Conservation (phyloP, 2,888 invertebrate species). For the Ptilodon capucinus region DNA sequence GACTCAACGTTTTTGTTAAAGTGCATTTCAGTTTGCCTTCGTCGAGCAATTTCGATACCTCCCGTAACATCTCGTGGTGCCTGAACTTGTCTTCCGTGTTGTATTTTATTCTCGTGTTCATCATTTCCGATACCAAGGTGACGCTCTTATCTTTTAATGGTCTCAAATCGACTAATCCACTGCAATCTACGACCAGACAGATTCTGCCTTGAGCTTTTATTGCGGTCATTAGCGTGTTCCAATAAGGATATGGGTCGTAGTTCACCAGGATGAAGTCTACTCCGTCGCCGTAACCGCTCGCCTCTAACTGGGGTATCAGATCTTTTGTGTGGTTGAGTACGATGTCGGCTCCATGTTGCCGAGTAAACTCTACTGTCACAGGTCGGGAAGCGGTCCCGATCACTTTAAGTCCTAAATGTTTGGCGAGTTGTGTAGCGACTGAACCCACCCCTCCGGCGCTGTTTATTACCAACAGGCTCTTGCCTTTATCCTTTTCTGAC, state of each 20-base stretch:
- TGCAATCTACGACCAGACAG: slow-evolving; percentile 67
- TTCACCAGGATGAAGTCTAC: slow-evolving; percentile 69
- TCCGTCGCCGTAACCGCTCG: slow-evolving; percentile 53
- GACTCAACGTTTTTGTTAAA: slow-evolving; percentile 58
- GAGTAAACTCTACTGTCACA: slow-evolving; percentile 56
- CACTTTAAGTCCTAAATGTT: slow-evolving; percentile 60
- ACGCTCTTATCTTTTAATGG: slow-evolving; percentile 68
- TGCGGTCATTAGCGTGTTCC: slow-evolving; percentile 61
- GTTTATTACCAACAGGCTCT: slow-evolving; percentile 64
- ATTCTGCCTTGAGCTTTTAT: slow-evolving; percentile 71
- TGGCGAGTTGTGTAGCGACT: slow-evolving; percentile 64
- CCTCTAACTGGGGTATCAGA: slow-evolving; percentile 56
- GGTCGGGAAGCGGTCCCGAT: slow-evolving; percentile 70
- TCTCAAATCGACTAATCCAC: slow-evolving; percentile 55
- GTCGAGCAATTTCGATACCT: slow-evolving; percentile 59
- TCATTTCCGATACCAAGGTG: slow-evolving; percentile 64
- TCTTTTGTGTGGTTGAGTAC: slow-evolving; percentile 64
- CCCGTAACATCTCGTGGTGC: slow-evolving; percentile 56
- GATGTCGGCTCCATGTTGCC: slow-evolving; percentile 54
- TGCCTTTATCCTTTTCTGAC: slow-evolving; percentile 65
- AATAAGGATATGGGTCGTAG: slow-evolving; percentile 70
- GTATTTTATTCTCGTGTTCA: slow-evolving; percentile 65
- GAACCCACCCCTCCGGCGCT: slow-evolving; percentile 74
- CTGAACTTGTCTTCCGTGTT: slow-evolving; percentile 62
- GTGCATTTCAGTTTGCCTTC: slow-evolving; percentile 57